Conservation (phyloP, 2,113 vertebrate species). For the Carollia perspicillata region DNA sequence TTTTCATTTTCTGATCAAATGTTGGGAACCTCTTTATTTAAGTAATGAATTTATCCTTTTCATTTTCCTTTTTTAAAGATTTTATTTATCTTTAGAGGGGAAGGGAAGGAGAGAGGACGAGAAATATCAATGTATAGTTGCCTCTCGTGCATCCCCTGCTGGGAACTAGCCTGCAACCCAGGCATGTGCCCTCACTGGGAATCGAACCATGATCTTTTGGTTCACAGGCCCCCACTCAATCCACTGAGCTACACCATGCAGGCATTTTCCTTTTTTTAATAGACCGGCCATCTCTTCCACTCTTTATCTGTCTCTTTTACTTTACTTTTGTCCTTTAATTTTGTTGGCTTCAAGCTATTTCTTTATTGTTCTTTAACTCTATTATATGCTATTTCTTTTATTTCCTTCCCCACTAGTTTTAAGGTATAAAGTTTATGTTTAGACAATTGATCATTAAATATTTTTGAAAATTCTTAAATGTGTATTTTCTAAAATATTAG, state of each 20-base stretch:
- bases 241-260: no score
- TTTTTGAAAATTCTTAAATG: neutral
- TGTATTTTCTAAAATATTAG: neutral
- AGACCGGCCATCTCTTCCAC: neutral
- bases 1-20: neutral
- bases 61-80: no score
- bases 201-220: no score
- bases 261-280: neutral
- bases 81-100: no score
- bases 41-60: neutral
- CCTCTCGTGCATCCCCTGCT: no score
- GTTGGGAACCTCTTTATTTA: neutral
- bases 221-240: no score
- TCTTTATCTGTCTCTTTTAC: neutral
- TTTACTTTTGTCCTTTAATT: neutral
- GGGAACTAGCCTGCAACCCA: no score
- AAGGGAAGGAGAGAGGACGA: no score
- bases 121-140: no score
- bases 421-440: neutral
- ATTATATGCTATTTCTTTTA: neutral
- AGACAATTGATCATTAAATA: neutral
- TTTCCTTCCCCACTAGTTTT: neutral
- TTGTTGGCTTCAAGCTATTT: neutral
- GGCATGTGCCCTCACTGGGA: no score
- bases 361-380: neutral